Evolutionary conservation across 2,797 vertebrate genomes (phyloP).

Genomic region (Antrozous pallidus): DNA sequence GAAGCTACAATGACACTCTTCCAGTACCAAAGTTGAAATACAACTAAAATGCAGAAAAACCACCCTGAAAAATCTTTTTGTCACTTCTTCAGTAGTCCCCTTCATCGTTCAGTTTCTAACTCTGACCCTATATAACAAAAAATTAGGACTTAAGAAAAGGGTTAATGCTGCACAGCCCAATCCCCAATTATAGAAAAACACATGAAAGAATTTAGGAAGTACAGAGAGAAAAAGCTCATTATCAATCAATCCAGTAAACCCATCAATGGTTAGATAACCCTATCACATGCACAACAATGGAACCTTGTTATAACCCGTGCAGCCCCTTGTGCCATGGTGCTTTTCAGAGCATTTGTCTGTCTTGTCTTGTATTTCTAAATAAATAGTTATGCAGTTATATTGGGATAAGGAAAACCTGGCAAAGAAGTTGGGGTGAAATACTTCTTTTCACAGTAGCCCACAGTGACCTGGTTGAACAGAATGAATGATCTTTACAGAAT

Average conservation of each 20-base stretch:
- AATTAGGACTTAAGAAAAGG: neutral
- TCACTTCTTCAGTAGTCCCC: neutral
- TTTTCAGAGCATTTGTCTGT: neutral
- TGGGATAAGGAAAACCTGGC: neutral
- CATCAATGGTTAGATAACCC: neutral
- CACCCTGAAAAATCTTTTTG: no score
- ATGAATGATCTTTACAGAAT: neutral
- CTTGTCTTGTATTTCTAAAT: neutral
- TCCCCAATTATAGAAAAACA: neutral
- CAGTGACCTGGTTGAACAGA: neutral
- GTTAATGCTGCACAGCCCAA: neutral
- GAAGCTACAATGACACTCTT: no score
- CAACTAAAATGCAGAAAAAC: no score
- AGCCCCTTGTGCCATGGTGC: neutral
- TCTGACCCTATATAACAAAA: neutral
- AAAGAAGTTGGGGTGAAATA: neutral
- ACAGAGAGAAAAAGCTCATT: neutral
- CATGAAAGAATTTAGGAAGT: neutral
- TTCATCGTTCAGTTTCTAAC: neutral
- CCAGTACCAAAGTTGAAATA: no score
- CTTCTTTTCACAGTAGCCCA: neutral
- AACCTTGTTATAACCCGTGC: neutral
- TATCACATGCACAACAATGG: neutral
- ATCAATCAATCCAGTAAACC: neutral
- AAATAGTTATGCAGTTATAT: neutral